phyloP scores from a whole-genome alignment of 1,140 invertebrate species.

The Meloidogyne chitwoodi region DNA sequence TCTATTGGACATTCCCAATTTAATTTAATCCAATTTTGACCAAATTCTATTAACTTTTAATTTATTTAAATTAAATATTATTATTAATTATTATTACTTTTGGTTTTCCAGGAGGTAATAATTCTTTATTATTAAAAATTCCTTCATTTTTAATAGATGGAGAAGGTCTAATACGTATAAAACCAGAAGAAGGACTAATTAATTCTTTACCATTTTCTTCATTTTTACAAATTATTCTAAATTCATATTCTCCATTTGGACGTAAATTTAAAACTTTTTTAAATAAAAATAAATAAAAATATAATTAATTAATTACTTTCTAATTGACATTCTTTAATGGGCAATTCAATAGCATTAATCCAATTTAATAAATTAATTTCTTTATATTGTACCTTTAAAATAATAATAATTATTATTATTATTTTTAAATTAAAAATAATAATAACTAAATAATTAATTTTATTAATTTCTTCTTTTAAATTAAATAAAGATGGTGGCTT shows the following conservation, averaged over 20 bases:
- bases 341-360: constrained; percentile 18
- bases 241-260: constrained; percentile 59
- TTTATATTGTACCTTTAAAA: constrained; percentile 22
- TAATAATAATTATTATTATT: neutral
- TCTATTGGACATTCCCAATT: constrained; percentile 39
- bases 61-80: constrained; percentile 5
- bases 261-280: constrained; percentile 51
- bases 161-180: constrained; percentile 46
- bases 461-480: neutral
- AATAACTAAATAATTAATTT: neutral
- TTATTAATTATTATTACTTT: constrained; percentile 30
- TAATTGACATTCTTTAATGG: constrained; percentile 12
- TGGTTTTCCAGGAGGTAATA: constrained; percentile 36
- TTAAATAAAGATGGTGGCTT: constrained; percentile 28
- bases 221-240: constrained; percentile 44
- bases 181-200: constrained; percentile 47
- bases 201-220: constrained; percentile 52
- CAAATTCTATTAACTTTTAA: constrained; percentile 35
- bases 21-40: constrained; percentile 47
- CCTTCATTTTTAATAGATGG: constrained; percentile 28
- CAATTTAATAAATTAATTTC: constrained; percentile 1
- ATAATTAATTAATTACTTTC: neutral
- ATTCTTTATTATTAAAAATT: neutral
- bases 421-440: no score
- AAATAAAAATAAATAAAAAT: neutral